phyloP scores from a whole-genome alignment of 2,113 vertebrate genomes.

The Anolis sagrei region DNA sequence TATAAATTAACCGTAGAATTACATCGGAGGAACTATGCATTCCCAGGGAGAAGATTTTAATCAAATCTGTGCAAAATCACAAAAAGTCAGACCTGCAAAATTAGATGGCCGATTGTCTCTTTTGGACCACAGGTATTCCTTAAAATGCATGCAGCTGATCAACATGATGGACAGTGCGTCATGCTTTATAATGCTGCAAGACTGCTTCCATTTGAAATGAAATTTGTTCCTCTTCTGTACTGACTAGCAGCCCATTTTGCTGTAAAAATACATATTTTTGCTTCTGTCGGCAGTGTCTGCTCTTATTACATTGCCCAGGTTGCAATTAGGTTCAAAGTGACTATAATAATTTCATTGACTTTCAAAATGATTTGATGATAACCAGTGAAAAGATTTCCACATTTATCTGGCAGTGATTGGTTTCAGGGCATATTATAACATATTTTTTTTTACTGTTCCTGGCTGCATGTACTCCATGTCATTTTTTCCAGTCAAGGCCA shows the following conservation, averaged over 20 bases:
- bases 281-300: constrained; percentile 5
- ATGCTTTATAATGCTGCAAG: constrained; percentile 53
- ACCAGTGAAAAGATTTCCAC: neutral
- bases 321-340: constrained; percentile 36
- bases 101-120: neutral
- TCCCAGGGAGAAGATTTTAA: too few relatives aligned
- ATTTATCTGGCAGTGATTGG: neutral
- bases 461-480: neutral
- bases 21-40: too few relatives aligned
- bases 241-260: constrained; percentile 39
- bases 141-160: constrained; percentile 57
- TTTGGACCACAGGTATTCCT: constrained; percentile 27
- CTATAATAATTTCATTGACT: neutral
- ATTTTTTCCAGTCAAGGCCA: neutral
- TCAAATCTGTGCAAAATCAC: too few relatives aligned
- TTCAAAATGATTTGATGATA: constrained; percentile 27
- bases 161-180: constrained; percentile 62
- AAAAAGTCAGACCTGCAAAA: too few relatives aligned
- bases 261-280: neutral
- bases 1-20: too few relatives aligned
- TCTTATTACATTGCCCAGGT: constrained; percentile 38
- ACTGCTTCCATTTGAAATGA: constrained; percentile 44
- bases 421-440: neutral
- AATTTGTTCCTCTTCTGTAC: constrained; percentile 45
- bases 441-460: neutral